phyloP scores from a whole-genome alignment of 2,113 vertebrate genomes.

The Alectura lathami region DNA sequence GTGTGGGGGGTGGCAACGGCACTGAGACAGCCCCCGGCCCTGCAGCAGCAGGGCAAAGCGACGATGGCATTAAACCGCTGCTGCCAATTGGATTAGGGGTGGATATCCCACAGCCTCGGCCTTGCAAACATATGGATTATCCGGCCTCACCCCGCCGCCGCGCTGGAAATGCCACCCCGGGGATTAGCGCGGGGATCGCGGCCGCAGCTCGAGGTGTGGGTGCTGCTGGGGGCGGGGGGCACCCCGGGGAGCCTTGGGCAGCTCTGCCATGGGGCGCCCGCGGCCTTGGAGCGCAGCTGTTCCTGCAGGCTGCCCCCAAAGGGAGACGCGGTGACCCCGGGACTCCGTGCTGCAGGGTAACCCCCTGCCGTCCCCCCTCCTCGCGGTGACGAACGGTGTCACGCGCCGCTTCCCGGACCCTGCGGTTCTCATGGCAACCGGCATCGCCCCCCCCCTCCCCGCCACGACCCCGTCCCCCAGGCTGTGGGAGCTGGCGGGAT shows the following conservation, averaged over 20 bases:
- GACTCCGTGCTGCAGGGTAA: no score
- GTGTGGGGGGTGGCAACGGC: neutral
- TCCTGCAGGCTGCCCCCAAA: no score
- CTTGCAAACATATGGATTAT: conserved; percentile 60
- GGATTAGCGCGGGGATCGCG: conserved; percentile 5
- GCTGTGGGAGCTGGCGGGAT: no score
- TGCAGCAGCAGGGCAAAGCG: accelerated
- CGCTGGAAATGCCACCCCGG: neutral
- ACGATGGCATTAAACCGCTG: neutral
- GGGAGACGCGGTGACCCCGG: no score
- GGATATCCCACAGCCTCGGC: neutral
- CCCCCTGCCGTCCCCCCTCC: no score
- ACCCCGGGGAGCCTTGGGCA: no score
- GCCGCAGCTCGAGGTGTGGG: neutral
- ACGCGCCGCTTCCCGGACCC: no score
- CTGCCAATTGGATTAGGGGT: conserved; percentile 35
- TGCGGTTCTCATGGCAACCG: neutral
- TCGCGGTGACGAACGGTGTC: no score
- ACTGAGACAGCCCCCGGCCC: neutral
- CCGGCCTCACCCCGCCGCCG: neutral
- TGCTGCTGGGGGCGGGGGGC: neutral
- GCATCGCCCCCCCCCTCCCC: neutral
- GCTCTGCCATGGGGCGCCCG: no score
- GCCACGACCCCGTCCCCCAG: no score
- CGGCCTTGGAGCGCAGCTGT: no score